Base-by-base conservation (phyloP, 2,797 vertebrate genomes). In the Pithecia hirsuta region DNA sequence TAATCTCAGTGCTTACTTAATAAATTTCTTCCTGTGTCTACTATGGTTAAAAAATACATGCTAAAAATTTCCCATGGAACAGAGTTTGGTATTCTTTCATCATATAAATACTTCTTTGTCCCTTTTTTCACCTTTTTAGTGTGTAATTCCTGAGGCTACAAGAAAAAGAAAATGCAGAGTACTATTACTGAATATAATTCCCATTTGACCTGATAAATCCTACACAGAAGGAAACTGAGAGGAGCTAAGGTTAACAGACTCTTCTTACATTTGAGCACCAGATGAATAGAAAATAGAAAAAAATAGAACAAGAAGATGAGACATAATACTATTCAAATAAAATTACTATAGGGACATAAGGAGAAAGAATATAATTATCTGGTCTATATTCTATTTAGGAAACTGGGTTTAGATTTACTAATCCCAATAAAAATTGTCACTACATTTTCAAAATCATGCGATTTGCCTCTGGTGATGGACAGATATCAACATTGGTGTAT, bases 1-100 rank as follows among this genome's bases (percentile, higher is more conserved):
- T 84, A 97, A 86, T 97, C 46, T 26, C 55, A 93, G 55, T 76
- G 94, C 9, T 80, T 97, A 64, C 93, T 98, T 97, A 84, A 59
- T 76, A 93, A 44, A 46, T 95, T 89, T 96, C 87, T 96, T 90
- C 3, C 52, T 97, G 55, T 92, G 80, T 91, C n/a, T 86, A 44
- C 12, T 95, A 48, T 61, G 33, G 12, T 87, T 81, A 76, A 89
- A 78, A 74, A 89, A 26, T 61, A n/a, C 8, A 89, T 30, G 17
- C 4, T 86, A 78, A 84, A 30, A 1, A 12, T 39, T 75, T 50
- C 39, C 78, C 9, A 72, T 9, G 33, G 12, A 88, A 4, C 15
- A 86, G 19, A 20, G 76, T 72, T 78, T 78, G 8, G 72, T 84
- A 80, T 79, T 46, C 5, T 20, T 39, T 93, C 30, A 26, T 72